Evolutionary conservation across 2,888 invertebrate genomes (phyloP).

Genomic region (Drosophila subquinaria): DNA sequence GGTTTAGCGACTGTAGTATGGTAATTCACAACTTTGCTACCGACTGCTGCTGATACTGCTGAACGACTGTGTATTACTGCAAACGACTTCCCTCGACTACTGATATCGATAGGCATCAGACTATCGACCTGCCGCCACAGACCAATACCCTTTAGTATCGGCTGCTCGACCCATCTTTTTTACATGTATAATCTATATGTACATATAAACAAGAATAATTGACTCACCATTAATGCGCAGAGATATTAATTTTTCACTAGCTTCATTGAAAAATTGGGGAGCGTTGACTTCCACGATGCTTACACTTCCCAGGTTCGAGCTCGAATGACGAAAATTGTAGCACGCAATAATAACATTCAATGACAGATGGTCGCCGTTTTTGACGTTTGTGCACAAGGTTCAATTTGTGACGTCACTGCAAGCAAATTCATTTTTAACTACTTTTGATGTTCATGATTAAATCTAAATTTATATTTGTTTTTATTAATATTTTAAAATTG

Average conservation of each 20-base stretch:
- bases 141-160: no score
- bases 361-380: background rate
- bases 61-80: no score
- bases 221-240: slow-evolving; percentile 3
- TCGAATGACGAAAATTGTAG: slow-evolving; percentile 37
- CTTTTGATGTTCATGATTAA: background rate
- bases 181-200: background rate
- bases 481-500: no score
- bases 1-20: no score
- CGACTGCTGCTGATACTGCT: no score
- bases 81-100: no score
- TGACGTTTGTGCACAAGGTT: background rate
- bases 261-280: background rate
- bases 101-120: no score
- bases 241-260: background rate
- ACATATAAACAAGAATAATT: background rate
- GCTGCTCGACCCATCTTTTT: no score
- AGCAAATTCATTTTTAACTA: background rate
- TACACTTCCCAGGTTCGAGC: slow-evolving; percentile 33
- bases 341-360: background rate
- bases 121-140: no score
- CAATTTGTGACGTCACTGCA: slow-evolving; percentile 12
- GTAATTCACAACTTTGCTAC: no score
- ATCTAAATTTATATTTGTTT: no score
- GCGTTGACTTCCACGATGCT: slow-evolving; percentile 16